phyloP scores from a whole-genome alignment of 2,113 vertebrate species.

The Cygnus buccinator region DNA sequence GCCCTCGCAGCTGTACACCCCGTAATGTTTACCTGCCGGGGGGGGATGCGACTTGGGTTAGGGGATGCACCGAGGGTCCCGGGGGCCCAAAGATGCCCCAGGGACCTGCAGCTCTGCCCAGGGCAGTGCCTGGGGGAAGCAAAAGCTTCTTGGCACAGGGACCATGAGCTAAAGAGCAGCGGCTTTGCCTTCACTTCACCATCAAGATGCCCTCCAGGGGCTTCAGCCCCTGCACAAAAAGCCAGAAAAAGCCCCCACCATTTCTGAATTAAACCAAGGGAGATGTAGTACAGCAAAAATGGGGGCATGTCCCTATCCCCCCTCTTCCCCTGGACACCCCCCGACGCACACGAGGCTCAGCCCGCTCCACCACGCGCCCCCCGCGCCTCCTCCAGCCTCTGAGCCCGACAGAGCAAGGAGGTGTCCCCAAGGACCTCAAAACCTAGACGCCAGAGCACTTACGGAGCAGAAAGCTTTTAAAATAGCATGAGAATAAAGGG shows the following conservation, averaged over 20 bases:
- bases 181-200: not conserved
- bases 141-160: not conserved
- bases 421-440: not conserved
- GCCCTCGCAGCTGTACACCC: slow-evolving; percentile 98
- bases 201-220: rapidly evolving
- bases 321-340: not conserved
- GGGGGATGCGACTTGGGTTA: rapidly evolving
- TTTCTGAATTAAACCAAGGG: not conserved
- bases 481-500: not conserved
- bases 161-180: not conserved
- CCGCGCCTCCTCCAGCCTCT: not conserved
- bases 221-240: not conserved
- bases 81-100: rapidly evolving
- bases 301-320: rapidly evolving
- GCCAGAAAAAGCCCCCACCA: rapidly evolving
- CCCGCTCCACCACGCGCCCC: rapidly evolving
- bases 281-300: not conserved
- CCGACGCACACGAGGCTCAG: rapidly evolving
- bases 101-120: not conserved
- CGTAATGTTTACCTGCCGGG: slow-evolving; percentile 92
- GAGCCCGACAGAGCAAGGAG: rapidly evolving
- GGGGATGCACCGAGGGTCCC: no score
- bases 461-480: not conserved
- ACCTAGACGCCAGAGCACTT: not conserved
- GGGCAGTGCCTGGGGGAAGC: not conserved